Evolutionary conservation across 2,888 invertebrate genomes (phyloP), one percentile per base, ranked within the genome.

Genomic region (Heliconius sara): DNA sequence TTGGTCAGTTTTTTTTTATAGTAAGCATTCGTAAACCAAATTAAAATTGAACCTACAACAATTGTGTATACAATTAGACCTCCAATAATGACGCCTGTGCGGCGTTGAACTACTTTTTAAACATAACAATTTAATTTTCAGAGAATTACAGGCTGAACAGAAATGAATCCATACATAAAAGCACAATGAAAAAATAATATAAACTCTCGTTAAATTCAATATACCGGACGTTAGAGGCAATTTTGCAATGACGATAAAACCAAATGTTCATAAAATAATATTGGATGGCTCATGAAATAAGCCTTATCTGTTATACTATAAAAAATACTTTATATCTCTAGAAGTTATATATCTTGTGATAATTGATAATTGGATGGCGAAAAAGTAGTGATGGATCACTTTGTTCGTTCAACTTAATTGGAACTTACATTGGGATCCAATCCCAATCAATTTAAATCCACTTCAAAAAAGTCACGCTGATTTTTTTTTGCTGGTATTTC

Each of bases 191-290:
- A 75, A 63, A 75, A 66, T 65, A 73, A 73, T 73, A 60, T 73
- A 43, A 27, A 75, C 25, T 60, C 60, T 10, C 65, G 65, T 75
- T 75, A 75, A 75, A 75, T 75, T 75, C 75, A 75, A 75, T 75
- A 75, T 65, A 66, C 63, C 43, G 75, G 43, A 75, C 65, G 65
- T 66, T 75, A 75, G 75, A 75, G 75, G 75, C 75, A 66, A 75
- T 75, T 75, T 75, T 75, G 75, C 47, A 75, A 43, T 65, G 75
- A 75, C 43, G 27, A 47, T 65, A 75, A 75, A 75, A 75, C 65
- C 65, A 75, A 75, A 75, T 75, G 75, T 66, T 75, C 75, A 75
- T 75, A 75, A 75, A 75, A 75, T 75, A 75, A 75, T 65, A 75
- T 75, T 75, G 47, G 47, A 75, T 75, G 75, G 75, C 47, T 63